These are phyloP conservation scores for Platyscapa corneri DNA, from an alignment of 1,140 invertebrate genomes.

Conservation along the genomic window DNA sequence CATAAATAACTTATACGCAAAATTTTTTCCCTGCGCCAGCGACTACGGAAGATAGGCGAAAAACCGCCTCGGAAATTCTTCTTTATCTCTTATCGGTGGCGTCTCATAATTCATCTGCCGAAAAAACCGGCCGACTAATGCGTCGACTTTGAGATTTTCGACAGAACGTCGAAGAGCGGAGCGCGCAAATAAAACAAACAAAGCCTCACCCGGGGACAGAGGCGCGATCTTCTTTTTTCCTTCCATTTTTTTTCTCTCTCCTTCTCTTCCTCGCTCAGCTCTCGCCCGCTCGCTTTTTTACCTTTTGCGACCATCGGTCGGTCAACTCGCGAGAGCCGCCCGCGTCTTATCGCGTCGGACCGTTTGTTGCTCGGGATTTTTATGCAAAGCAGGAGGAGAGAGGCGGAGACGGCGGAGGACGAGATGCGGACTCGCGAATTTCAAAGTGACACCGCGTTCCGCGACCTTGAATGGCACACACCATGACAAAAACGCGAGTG, in stretches of 20 bases:
- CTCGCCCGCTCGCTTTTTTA: neutral
- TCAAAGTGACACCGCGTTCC: neutral
- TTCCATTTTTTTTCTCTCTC: neutral
- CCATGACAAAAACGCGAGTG: too few species aligned
- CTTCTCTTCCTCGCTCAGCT: neutral
- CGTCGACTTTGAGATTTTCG: conserved; percentile 29
- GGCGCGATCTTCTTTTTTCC: conserved; percentile 15
- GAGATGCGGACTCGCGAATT: neutral
- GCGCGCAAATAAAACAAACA: conserved; percentile 9
- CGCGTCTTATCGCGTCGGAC: conserved; percentile 35
- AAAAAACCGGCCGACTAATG: conserved; percentile 25
- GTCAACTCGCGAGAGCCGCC: conserved; percentile 21
- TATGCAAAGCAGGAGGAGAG: conserved; percentile 37
- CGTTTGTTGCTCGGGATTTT: conserved; percentile 47
- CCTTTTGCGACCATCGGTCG: conserved; percentile 3
- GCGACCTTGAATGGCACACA: too few species aligned
- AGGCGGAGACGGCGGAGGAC: neutral
- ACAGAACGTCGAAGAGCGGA: conserved; percentile 24
- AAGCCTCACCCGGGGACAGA: neutral
- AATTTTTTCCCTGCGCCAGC: neutral
- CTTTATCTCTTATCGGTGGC: conserved; percentile 42
- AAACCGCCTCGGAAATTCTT: conserved; percentile 28
- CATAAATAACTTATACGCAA: conserved; percentile 16
- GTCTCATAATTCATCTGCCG: conserved; percentile 46
- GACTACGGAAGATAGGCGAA: conserved; percentile 12